Conservation (phyloP, 2,888 invertebrate genomes). For the Hirudinaria manillensis region DNA sequence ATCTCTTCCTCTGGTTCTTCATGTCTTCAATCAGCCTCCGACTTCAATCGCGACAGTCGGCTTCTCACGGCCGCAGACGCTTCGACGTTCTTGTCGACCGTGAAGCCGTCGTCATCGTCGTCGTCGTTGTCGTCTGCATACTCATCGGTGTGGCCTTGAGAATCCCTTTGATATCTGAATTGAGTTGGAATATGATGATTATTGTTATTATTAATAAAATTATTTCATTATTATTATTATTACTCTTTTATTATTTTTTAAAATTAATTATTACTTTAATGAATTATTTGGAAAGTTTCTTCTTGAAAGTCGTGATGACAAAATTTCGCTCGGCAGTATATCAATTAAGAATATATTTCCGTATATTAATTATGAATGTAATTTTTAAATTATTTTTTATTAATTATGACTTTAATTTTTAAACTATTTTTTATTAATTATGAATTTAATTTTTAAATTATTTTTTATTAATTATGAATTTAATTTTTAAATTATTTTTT, state of each 20-base stretch:
- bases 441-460: no score
- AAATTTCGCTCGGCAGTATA: no score
- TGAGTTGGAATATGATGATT: not conserved
- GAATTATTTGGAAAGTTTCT: not conserved
- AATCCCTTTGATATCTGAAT: not conserved
- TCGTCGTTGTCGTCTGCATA: not conserved
- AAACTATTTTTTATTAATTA: no score
- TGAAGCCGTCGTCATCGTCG: constrained; percentile 3
- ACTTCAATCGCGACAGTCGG: constrained; percentile 6
- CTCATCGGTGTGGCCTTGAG: not conserved
- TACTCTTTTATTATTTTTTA: not conserved
- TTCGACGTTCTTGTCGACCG: not conserved
- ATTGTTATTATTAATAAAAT: not conserved
- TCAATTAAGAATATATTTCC: no score
- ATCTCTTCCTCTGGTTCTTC: constrained; percentile 5
- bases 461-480: no score
- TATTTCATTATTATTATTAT: not conserved
- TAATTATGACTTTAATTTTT: no score
- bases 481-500: no score
- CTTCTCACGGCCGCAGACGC: not conserved
- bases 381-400: no score
- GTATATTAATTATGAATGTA: no score
- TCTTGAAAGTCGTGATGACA: no score
- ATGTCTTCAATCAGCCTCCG: not conserved
- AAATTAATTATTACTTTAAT: not conserved